Percentiles rank a stretch among this genome's conserved stretches.
Conservation (phyloP, 2,888 invertebrate species). For the Hydroisotoma schaefferi region DNA sequence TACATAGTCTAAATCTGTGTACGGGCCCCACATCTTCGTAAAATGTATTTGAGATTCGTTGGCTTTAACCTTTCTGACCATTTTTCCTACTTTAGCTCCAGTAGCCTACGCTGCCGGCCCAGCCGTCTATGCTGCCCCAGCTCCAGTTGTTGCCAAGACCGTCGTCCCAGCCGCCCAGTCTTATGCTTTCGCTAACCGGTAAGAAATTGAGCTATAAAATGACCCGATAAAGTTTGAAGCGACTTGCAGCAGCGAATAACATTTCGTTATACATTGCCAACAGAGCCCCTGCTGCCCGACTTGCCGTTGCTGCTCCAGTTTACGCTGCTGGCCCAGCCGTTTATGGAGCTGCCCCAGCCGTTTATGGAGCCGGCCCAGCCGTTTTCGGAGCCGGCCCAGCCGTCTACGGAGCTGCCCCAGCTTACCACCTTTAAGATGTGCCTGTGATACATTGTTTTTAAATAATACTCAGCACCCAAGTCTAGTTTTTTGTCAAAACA, state of each 20-base stretch:
- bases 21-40: background rate
- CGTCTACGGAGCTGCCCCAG: background rate
- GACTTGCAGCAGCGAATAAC: too few species aligned
- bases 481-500: too few species aligned
- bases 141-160: slow-evolving; percentile 5
- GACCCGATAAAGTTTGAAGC: too few species aligned
- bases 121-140: slow-evolving; percentile 6
- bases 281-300: slow-evolving; percentile 1
- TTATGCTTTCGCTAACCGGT: background rate
- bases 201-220: background rate
- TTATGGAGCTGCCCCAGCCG: slow-evolving; percentile 2
- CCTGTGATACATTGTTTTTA: too few species aligned
- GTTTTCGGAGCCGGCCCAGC: background rate
- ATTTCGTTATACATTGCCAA: too few species aligned
- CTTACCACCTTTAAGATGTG: background rate
- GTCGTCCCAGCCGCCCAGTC: slow-evolving; percentile 7
- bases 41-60: slow-evolving; percentile 2
- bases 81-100: slow-evolving; percentile 7
- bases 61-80: background rate
- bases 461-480: too few species aligned
- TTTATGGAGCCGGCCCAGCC: background rate
- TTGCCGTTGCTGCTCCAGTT: background rate
- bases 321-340: background rate
- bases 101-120: background rate
- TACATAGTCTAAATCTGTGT: slow-evolving; percentile 12